These are phyloP conservation scores for Ectropis crepuscularia DNA, from an alignment of 2,888 invertebrate species.

Conservation along the genomic window DNA sequence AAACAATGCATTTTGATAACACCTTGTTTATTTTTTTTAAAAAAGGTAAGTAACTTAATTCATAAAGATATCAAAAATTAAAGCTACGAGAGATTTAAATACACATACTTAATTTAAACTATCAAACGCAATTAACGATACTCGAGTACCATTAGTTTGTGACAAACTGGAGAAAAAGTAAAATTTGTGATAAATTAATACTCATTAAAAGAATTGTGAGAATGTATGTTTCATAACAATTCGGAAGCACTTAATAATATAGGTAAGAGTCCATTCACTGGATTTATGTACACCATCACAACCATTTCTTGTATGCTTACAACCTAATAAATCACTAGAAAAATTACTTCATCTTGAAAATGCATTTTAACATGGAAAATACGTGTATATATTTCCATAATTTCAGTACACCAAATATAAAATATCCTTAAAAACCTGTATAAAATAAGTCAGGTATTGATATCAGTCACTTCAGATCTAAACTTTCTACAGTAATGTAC, in stretches of 20 bases:
- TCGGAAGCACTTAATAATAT: conserved; percentile 18
- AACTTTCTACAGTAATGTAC: conserved; percentile 30
- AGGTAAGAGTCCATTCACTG: conserved; percentile 40
- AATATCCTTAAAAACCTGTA: conserved; percentile 34
- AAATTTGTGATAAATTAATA: no score
- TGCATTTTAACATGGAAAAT: conserved; percentile 33
- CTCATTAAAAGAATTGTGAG: conserved; percentile 24
- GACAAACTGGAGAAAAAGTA: conserved; percentile 14
- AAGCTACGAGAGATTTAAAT: conserved; percentile 68
- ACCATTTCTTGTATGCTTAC: conserved; percentile 50
- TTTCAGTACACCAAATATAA: conserved; percentile 18
- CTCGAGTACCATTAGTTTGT: conserved; percentile 6
- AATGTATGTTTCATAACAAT: conserved; percentile 21
- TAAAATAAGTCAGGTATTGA: conserved; percentile 33
- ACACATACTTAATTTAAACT: conserved; percentile 37
- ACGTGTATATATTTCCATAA: conserved; percentile 19
- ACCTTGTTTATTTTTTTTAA: conserved; percentile 42
- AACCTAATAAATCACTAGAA: conserved; percentile 37
- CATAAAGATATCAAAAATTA: conserved; percentile 62
- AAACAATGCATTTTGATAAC: conserved; percentile 16
- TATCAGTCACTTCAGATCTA: conserved; percentile 54
- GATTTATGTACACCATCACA: conserved; percentile 49
- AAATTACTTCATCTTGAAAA: conserved; percentile 31
- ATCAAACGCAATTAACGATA: conserved; percentile 26
- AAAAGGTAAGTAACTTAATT: conserved; percentile 51